Conservation (phyloP, 2,113 vertebrate species). For the Thymallus thymallus region DNA sequence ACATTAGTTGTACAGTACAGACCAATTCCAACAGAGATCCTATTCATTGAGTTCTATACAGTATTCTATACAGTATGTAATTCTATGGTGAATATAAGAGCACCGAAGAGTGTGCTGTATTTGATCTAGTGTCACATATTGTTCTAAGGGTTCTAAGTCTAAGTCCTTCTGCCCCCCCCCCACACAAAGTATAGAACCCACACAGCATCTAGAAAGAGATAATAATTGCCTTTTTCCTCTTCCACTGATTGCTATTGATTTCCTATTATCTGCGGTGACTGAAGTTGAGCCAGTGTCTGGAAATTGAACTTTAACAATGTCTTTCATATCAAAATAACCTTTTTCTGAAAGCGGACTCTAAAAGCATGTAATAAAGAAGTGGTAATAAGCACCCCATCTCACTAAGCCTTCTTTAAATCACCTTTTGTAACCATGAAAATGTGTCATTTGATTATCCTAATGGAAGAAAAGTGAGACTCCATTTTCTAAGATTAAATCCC, state of each 20-base stretch:
- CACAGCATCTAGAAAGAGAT: conserved; percentile 32
- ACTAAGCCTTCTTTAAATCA: conserved; percentile 37
- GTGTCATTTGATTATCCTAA: conserved; percentile 30
- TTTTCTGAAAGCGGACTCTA: conserved; percentile 26
- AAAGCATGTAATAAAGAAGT: conserved; percentile 34
- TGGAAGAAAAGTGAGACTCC: conserved; percentile 25
- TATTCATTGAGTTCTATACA: no score
- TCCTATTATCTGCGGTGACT: conserved; percentile 44
- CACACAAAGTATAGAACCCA: conserved; percentile 15
- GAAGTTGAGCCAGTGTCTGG: conserved; percentile 17
- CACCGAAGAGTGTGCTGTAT: no score
- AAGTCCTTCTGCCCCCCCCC: neutral
- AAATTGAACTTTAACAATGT: conserved; percentile 47
- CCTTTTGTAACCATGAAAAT: conserved; percentile 39
- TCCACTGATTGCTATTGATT: conserved; percentile 57
- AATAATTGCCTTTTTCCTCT: conserved; percentile 40
- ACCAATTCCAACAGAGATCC: no score
- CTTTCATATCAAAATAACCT: conserved; percentile 18
- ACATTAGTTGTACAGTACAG: no score
- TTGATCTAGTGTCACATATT: no score
- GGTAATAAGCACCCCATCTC: conserved; percentile 32
- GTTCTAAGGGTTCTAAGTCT: neutral
- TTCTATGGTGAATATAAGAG: no score
- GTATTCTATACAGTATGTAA: no score
- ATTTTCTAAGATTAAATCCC: conserved; percentile 23